Conservation (phyloP, 2,888 invertebrate genomes). For the Drosophila macrospina region DNA sequence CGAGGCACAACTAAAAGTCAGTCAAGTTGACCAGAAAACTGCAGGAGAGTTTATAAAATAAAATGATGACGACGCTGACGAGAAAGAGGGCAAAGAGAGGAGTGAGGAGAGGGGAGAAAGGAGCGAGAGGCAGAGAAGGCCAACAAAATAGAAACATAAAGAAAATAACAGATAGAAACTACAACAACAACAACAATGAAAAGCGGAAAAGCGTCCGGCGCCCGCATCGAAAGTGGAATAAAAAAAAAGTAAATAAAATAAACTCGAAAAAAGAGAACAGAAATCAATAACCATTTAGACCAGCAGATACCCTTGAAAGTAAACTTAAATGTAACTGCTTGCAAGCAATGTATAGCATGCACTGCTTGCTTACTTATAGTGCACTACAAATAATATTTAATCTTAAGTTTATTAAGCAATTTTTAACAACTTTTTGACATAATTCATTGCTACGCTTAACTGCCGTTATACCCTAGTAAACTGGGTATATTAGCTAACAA, state of each 20-base stretch:
- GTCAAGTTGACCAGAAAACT: conserved; percentile 80
- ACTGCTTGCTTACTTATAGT: too few species aligned
- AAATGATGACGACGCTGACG: conserved; percentile 49
- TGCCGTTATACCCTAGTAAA: too few species aligned
- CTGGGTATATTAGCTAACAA: too few species aligned
- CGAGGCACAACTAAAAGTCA: conserved; percentile 74
- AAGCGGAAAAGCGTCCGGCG: conserved; percentile 37
- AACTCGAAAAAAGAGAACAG: conserved; percentile 1
- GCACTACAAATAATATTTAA: too few species aligned
- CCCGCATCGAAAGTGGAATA: conserved; percentile 61
- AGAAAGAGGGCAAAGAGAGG: conserved; percentile 1
- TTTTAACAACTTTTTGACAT: too few species aligned
- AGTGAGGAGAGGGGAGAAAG: neutral
- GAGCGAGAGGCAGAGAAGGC: neutral
- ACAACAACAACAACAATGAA: conserved; percentile 20
- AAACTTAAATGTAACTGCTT: neutral
- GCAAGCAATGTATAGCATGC: too few species aligned
- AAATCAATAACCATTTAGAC: neutral
- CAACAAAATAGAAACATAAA: conserved; percentile 58
- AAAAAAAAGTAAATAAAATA: conserved; percentile 12
- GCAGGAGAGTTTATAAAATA: conserved; percentile 78
- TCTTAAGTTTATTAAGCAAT: too few species aligned
- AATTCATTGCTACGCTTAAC: too few species aligned
- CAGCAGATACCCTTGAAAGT: neutral
- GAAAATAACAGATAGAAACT: conserved; percentile 59